Percentiles rank a stretch among this genome's conserved stretches.
These are phyloP conservation scores for Bufo bufo DNA, from an alignment of 2,113 vertebrate genomes.

Conservation along the genomic window DNA sequence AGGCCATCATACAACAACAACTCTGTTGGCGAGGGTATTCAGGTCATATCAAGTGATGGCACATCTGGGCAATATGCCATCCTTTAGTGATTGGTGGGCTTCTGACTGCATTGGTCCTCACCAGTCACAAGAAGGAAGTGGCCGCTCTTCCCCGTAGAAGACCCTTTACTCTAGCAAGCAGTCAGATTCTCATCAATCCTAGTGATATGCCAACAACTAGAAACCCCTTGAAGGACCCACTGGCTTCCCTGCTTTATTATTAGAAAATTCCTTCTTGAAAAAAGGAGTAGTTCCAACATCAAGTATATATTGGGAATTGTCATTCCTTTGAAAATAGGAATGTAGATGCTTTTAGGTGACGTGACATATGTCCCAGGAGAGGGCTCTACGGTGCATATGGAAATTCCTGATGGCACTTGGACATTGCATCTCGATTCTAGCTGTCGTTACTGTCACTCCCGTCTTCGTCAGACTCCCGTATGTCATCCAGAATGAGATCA, in stretches of 20 bases:
- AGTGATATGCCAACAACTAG: not conserved
- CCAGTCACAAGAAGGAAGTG: too few relatives aligned
- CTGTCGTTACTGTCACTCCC: slow-evolving; percentile 14
- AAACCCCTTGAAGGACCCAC: not conserved
- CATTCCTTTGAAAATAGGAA: not conserved
- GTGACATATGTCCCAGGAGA: not conserved
- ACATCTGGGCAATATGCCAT: too few relatives aligned
- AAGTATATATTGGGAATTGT: not conserved
- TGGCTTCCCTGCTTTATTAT: not conserved
- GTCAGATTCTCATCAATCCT: not conserved
- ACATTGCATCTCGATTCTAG: not conserved
- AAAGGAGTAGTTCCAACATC: not conserved
- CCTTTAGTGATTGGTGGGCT: too few relatives aligned
- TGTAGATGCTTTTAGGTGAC: not conserved
- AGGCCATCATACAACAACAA: too few relatives aligned
- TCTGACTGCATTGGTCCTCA: too few relatives aligned
- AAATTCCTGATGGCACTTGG: not conserved
- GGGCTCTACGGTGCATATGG: not conserved
- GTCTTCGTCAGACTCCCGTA: slow-evolving; percentile 65
- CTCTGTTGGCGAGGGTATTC: too few relatives aligned
- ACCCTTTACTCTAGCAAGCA: not conserved
- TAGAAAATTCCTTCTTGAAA: not conserved
- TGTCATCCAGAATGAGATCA: slow-evolving; percentile 73
- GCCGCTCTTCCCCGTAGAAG: too few relatives aligned
- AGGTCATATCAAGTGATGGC: not conserved